phyloP scores from a whole-genome alignment of 2,113 vertebrate genomes.

The Zapornia atra region DNA sequence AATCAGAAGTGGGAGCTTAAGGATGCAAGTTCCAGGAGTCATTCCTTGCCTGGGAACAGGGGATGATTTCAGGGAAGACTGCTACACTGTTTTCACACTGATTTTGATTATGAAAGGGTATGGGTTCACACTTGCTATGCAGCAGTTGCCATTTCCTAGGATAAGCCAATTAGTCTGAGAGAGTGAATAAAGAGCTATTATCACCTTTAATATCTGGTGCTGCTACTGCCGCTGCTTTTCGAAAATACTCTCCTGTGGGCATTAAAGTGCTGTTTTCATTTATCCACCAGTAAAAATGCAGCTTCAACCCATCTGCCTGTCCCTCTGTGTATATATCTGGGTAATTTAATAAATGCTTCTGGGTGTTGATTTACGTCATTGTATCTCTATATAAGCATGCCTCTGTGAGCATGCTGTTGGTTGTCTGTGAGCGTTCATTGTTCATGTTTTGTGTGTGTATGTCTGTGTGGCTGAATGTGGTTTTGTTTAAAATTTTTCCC shows the following conservation, averaged over 20 bases:
- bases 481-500: slow-evolving; percentile 56
- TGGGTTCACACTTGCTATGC: background rate
- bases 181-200: slow-evolving; percentile 24
- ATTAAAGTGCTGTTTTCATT: slow-evolving; percentile 38
- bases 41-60: background rate
- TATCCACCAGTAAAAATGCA: background rate
- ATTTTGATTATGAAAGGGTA: background rate
- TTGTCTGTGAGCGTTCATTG: slow-evolving; percentile 50
- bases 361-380: slow-evolving; percentile 68
- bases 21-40: background rate
- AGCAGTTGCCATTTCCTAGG: slow-evolving; percentile 26
- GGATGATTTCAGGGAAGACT: background rate
- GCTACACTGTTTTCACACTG: background rate
- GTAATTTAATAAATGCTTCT: slow-evolving; percentile 65
- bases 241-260: slow-evolving; percentile 27
- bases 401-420: slow-evolving; percentile 34
- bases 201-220: slow-evolving; percentile 40
- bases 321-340: slow-evolving; percentile 53
- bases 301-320: slow-evolving; percentile 33
- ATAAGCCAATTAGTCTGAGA: slow-evolving; percentile 14
- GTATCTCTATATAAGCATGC: slow-evolving; percentile 32
- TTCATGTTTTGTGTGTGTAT: background rate
- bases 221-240: background rate
- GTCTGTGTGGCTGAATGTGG: slow-evolving; percentile 50
- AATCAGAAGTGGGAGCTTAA: background rate